Evolutionary conservation across 2,888 invertebrate species (phyloP).

Genomic region (Amiota mariae): DNA sequence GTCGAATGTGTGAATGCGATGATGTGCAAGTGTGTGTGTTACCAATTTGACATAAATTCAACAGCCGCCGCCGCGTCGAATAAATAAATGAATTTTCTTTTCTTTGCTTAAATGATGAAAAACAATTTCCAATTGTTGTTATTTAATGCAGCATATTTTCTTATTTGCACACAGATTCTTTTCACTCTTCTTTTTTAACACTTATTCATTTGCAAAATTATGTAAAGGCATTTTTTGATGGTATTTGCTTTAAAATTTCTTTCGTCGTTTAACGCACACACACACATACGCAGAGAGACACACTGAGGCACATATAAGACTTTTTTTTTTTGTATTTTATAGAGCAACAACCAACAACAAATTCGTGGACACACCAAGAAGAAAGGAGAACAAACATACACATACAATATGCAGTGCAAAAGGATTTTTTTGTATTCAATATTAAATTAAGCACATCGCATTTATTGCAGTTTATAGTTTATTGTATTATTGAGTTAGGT

Average conservation of each 20-base stretch:
- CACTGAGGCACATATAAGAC: background rate
- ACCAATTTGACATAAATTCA: slow-evolving; percentile 72
- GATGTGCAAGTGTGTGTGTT: slow-evolving; percentile 51
- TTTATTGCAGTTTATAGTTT: too few relatives aligned
- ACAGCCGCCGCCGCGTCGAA: slow-evolving; percentile 71
- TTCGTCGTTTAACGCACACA: slow-evolving; percentile 8
- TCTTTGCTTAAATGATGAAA: background rate
- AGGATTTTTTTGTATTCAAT: slow-evolving; percentile 53
- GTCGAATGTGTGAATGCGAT: slow-evolving; percentile 25
- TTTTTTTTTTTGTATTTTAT: slow-evolving; percentile 7
- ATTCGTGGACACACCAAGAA: slow-evolving; percentile 34
- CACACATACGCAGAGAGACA: background rate
- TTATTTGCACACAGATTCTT: slow-evolving; percentile 28
- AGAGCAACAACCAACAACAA: slow-evolving; percentile 33
- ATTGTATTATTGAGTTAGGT: too few relatives aligned
- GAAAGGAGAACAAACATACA: slow-evolving; percentile 42
- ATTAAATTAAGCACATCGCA: too few relatives aligned
- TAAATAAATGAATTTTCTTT: slow-evolving; percentile 47
- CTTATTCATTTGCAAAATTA: slow-evolving; percentile 49
- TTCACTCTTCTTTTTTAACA: too few relatives aligned
- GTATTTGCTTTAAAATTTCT: background rate
- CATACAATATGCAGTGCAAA: slow-evolving; percentile 48
- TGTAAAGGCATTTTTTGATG: slow-evolving; percentile 58
- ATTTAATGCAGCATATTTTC: slow-evolving; percentile 49
- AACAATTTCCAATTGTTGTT: background rate